These are phyloP conservation scores for Bungarus multicinctus DNA, from an alignment of 2,113 vertebrate genomes.

Conservation along the genomic window DNA sequence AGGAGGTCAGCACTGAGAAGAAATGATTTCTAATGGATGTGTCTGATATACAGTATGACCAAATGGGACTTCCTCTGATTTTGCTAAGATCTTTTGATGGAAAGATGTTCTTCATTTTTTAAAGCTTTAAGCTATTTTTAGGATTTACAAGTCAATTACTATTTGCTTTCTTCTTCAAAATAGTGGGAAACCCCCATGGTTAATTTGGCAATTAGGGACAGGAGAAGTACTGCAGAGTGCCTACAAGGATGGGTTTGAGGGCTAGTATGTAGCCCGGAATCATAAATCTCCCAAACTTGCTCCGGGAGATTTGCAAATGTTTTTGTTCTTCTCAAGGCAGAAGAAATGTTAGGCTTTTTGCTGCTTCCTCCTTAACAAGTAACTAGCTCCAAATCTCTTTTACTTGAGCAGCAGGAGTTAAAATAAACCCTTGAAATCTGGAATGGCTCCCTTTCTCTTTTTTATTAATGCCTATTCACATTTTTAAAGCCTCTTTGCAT, in stretches of 20 bases:
- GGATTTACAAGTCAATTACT: background rate
- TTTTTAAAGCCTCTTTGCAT: slow-evolving; percentile 13
- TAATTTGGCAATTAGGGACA: background rate
- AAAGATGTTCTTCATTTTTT: background rate
- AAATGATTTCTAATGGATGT: background rate
- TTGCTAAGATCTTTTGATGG: background rate
- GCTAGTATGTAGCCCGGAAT: background rate
- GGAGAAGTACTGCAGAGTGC: background rate
- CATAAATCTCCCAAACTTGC: background rate
- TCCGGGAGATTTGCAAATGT: slow-evolving; percentile 36
- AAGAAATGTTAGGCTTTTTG: background rate
- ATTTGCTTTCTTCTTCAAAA: background rate
- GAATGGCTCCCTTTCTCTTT: background rate
- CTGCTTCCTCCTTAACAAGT: slow-evolving; percentile 43
- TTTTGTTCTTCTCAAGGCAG: slow-evolving; percentile 42
- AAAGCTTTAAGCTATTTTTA: background rate
- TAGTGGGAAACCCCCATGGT: background rate
- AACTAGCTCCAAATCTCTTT: slow-evolving; percentile 34
- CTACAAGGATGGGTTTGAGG: background rate
- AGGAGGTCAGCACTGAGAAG: background rate
- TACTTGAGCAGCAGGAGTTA: background rate
- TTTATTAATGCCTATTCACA: background rate
- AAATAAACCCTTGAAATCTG: background rate
- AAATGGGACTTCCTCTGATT: background rate
- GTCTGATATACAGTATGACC: background rate